phyloP scores from a whole-genome alignment of 2,797 vertebrate genomes.

The Epinephelus malabaricus region DNA sequence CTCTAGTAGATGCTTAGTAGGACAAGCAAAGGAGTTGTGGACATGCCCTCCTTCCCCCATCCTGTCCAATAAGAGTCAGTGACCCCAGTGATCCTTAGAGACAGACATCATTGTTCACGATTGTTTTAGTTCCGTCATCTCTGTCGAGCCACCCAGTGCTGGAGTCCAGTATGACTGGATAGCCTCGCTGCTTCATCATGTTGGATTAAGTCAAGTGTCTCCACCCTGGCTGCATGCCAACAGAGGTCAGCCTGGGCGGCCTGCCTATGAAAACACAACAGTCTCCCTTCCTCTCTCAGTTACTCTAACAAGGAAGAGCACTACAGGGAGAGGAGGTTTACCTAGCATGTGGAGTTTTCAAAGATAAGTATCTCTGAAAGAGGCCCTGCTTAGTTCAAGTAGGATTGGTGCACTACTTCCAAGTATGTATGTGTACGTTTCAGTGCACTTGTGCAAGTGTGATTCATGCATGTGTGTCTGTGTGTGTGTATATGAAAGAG shows the following conservation, averaged over 20 bases:
- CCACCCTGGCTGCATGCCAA: conserved; percentile 67
- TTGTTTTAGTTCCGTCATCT: conserved; percentile 56
- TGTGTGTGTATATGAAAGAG: neutral
- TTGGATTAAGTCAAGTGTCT: conserved; percentile 78
- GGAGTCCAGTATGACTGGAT: conserved; percentile 60
- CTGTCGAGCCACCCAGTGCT: conserved; percentile 40
- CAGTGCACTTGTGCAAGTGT: neutral
- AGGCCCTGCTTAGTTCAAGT: conserved; percentile 51
- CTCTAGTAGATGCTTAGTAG: conserved; percentile 24
- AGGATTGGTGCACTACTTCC: conserved; percentile 41
- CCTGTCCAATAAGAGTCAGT: conserved; percentile 36
- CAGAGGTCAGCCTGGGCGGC: conserved; percentile 69
- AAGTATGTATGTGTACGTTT: neutral
- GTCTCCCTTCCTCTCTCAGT: conserved; percentile 24
- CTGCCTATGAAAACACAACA: conserved; percentile 65
- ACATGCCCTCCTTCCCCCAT: conserved; percentile 18
- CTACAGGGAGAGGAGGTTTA: conserved; percentile 36
- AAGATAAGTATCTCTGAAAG: conserved; percentile 71
- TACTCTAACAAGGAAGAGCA: conserved; percentile 48
- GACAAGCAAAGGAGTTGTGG: conserved; percentile 24
- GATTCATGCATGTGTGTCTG: neutral
- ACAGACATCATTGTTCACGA: conserved; percentile 53
- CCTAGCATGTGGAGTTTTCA: conserved; percentile 50
- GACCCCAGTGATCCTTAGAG: conserved; percentile 43
- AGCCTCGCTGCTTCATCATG: conserved; percentile 71